phyloP scores from a whole-genome alignment of 2,113 vertebrate species.

The Murina feae region DNA sequence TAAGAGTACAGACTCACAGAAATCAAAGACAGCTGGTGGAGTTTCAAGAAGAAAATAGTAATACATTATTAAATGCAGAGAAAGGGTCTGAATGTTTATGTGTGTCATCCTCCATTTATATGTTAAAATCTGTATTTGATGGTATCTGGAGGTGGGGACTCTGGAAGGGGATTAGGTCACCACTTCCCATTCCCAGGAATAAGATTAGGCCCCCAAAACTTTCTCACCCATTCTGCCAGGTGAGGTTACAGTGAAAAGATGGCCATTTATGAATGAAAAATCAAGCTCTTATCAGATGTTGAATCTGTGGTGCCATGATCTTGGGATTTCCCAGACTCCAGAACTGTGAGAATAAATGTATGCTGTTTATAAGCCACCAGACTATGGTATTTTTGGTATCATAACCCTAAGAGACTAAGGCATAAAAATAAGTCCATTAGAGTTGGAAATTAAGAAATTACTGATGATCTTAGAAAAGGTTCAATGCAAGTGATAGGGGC shows the following conservation, averaged over 20 bases:
- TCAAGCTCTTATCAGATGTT: background rate
- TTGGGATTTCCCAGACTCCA: background rate
- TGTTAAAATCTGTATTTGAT: background rate
- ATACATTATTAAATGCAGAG: constrained; percentile 5
- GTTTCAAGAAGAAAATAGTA: constrained; percentile 22
- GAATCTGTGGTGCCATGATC: background rate
- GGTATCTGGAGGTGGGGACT: background rate
- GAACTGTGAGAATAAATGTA: background rate
- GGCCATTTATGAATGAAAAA: background rate
- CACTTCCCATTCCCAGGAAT: background rate
- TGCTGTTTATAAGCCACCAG: background rate
- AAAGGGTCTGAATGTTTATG: background rate
- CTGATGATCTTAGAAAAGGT: background rate
- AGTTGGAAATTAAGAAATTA: constrained; percentile 4
- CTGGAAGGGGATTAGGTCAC: background rate
- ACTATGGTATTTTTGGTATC: background rate
- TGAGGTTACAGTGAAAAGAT: background rate
- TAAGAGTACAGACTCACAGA: background rate
- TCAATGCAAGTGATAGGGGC: background rate
- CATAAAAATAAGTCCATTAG: background rate
- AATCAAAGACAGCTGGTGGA: constrained; percentile 10
- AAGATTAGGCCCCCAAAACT: background rate
- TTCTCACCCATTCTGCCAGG: background rate
- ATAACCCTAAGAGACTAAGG: background rate
- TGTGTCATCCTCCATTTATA: background rate